Conservation (phyloP, 2,797 vertebrate species). For the Ctenopoma multispine region DNA sequence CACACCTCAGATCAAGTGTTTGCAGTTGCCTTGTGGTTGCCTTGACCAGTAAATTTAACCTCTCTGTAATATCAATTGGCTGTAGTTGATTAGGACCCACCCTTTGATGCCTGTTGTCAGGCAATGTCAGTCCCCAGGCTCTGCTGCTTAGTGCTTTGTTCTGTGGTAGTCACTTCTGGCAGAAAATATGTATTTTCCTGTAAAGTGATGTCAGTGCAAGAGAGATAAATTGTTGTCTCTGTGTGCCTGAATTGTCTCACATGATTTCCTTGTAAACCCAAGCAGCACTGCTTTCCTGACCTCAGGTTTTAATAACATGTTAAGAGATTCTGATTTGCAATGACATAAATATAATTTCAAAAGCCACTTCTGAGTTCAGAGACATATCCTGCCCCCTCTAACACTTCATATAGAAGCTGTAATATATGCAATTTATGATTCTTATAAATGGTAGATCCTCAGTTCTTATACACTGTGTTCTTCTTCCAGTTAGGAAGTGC, state of each 20-base stretch:
- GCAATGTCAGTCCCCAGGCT: slow-evolving; percentile 22
- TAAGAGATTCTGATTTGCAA: slow-evolving; percentile 15
- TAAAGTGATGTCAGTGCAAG: slow-evolving; percentile 17
- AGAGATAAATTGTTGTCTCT: neutral
- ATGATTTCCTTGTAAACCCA: neutral
- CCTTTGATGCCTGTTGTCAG: slow-evolving; percentile 22
- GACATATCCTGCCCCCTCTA: neutral
- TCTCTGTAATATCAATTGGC: slow-evolving; percentile 3
- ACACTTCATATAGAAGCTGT: slow-evolving; percentile 14
- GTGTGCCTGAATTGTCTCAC: slow-evolving; percentile 16
- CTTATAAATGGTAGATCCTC: slow-evolving; percentile 12
- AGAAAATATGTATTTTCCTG: slow-evolving; percentile 29
- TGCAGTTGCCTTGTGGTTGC: neutral
- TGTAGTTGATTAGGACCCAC: neutral
- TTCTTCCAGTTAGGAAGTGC: slow-evolving; percentile 11
- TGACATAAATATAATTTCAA: neutral
- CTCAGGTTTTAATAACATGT: slow-evolving; percentile 11
- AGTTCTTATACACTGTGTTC: slow-evolving; percentile 6
- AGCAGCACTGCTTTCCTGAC: neutral
- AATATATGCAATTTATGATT: neutral
- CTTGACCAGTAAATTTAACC: slow-evolving; percentile 6
- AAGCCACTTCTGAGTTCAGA: slow-evolving; percentile 7
- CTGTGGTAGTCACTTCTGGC: slow-evolving; percentile 18
- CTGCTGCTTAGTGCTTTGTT: slow-evolving; percentile 12
- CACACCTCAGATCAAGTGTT: slow-evolving; percentile 2